phyloP scores from a whole-genome alignment of 1,140 invertebrate species.

The Neotoxoptera formosana region DNA sequence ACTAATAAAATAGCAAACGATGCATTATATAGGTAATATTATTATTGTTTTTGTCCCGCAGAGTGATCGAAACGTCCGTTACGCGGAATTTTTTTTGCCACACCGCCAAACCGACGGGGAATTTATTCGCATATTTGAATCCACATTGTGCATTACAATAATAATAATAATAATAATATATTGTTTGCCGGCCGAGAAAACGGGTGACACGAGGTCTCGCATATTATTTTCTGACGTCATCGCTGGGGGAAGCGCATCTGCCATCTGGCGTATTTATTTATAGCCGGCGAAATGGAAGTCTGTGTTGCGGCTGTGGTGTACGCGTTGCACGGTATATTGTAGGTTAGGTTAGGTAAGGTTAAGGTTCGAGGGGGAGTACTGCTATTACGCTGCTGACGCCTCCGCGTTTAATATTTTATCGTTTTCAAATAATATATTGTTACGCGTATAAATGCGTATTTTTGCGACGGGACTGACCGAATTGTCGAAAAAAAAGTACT shows the following conservation, averaged over 20 bases:
- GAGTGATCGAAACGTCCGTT: background rate
- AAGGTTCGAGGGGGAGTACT: background rate
- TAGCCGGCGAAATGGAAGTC: background rate
- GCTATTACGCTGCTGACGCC: no score
- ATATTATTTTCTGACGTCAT: constrained; percentile 9
- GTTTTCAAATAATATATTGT: background rate
- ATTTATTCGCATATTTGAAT: background rate
- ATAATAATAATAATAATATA: no score
- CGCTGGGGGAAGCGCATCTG: background rate
- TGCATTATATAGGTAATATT: background rate
- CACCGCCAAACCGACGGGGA: background rate
- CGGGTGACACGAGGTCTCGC: background rate
- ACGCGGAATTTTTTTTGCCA: background rate
- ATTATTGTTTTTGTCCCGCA: background rate
- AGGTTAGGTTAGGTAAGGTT: background rate
- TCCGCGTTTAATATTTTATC: background rate
- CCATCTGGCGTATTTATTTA: background rate
- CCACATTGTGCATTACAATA: background rate
- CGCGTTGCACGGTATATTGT: background rate
- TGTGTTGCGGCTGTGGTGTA: background rate
- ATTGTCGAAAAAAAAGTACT: background rate
- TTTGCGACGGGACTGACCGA: background rate
- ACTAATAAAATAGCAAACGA: no score
- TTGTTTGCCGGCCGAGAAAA: background rate
- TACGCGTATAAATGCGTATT: no score